Evolutionary conservation across 2,113 vertebrate genomes (phyloP), one percentile per base, ranked within the genome.

Genomic region (Mesocricetus auratus): DNA sequence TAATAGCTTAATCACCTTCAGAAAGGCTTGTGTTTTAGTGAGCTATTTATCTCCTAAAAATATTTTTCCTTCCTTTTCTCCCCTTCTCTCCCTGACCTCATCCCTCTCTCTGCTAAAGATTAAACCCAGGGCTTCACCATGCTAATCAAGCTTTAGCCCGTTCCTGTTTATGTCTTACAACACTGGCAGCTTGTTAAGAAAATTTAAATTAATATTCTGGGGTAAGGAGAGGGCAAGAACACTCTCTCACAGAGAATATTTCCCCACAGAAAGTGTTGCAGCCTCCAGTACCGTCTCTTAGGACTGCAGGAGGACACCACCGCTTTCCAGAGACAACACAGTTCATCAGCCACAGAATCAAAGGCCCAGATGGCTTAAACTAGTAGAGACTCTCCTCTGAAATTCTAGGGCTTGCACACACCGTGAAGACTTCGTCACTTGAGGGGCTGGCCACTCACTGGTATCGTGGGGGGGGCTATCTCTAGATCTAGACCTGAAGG

Each of bases 301-400:
- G 42, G 15, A 66, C 9, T 36, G 9, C 26, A 45, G 0, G 1
- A 77, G 36, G 19, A 69, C 31, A 66, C 33, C 0, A 5, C 5
- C 4, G 0, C 64, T n/a, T 42, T 62, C 39, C 53, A 71, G 33
- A 69, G 64, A 42, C 26, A 24, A 29, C 16, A 7, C 58, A 79
- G 16, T 1, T 47, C 17, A 42, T 16, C 22, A 16, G 42, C 26
- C n/a, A 26, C 47, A 53, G 45, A 90, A n/a, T 26, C 78, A 64
- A 62, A 39, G 7, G 5, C 73, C 33, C 17, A 21, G 13, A 24
- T n/a, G 15, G 6, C 62, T 45, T 17, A 8, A n/a, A 26, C 26
- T 26, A 4, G 64, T 0, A 5, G 7, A n/a, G 17, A 17, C 10
- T 13, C 36, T 36, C 66, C 24, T n/a, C 58, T 7, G 22, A 50